Evolutionary conservation across 1,140 invertebrate genomes (phyloP).

Genomic region (Drosophila pallidifrons): DNA sequence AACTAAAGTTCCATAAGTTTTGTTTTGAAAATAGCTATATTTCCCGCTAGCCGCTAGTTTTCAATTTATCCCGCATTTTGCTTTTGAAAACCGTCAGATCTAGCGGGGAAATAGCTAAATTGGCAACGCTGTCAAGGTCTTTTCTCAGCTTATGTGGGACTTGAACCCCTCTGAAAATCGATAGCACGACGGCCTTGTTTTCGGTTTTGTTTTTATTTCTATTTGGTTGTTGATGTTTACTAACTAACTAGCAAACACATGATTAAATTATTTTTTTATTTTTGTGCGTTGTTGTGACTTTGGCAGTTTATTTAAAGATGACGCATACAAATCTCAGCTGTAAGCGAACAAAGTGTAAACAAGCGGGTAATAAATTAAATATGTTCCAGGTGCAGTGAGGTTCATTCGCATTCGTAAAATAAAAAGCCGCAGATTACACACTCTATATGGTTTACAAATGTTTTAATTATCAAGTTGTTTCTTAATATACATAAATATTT

Average conservation of each 20-base stretch:
- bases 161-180: conserved; percentile 42
- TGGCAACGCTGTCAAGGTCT: no score
- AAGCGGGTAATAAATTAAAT: conserved; percentile 24
- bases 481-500: no score
- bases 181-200: conserved; percentile 63
- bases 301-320: neutral
- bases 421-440: neutral
- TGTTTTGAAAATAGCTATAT: no score
- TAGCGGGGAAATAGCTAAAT: no score
- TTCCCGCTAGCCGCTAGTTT: no score
- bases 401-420: conserved; percentile 34
- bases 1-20: no score
- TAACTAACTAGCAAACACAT: conserved; percentile 8
- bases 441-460: neutral
- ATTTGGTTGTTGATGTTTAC: conserved; percentile 48
- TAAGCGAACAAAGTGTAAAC: conserved; percentile 3
- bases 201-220: conserved; percentile 44
- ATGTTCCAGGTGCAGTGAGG: conserved; percentile 33
- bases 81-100: no score
- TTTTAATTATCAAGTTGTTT: neutral
- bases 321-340: conserved; percentile 20
- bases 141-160: conserved; percentile 20
- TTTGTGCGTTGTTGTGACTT: conserved; percentile 11
- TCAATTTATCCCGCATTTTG: no score
- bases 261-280: conserved; percentile 19